Evolutionary conservation across 2,113 vertebrate species (phyloP).

Genomic region (Podilymbus podiceps): DNA sequence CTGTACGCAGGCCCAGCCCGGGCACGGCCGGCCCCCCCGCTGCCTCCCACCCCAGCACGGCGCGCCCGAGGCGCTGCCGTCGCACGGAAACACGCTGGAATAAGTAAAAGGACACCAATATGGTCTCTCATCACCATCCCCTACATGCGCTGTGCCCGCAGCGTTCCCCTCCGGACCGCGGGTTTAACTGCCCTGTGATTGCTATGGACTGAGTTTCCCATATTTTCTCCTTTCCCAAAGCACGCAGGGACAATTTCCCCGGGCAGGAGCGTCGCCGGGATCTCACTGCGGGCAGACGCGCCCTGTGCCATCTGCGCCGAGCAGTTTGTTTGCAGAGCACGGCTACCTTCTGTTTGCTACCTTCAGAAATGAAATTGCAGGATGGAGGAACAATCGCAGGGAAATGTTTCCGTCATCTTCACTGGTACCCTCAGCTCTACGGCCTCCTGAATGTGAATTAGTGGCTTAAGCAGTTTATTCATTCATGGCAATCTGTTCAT

Average conservation of each 20-base stretch:
- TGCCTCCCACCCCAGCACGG: neutral
- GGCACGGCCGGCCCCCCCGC: neutral
- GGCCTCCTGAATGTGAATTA: slow-evolving; percentile 50
- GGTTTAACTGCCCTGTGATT: neutral
- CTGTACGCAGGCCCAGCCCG: accelerated
- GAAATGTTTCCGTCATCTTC: neutral
- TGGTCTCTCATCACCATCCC: neutral
- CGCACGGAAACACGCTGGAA: neutral
- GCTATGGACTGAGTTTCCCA: accelerated
- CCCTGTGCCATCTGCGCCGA: neutral
- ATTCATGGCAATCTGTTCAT: slow-evolving; percentile 59
- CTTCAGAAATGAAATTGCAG: neutral
- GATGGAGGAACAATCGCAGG: neutral
- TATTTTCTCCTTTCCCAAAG: neutral
- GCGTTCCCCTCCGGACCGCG: accelerated
- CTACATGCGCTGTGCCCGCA: accelerated
- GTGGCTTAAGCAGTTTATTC: slow-evolving; percentile 48
- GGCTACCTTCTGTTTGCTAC: slow-evolving; percentile 17
- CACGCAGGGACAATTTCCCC: accelerated
- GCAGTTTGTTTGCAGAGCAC: slow-evolving; percentile 26
- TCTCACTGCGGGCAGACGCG: neutral
- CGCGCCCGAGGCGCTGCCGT: accelerated
- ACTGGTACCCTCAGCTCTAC: neutral
- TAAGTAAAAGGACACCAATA: neutral
- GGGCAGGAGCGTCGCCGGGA: neutral